A percentile compares a stretch with the other conserved stretches of the same genome.
phyloP scores from a whole-genome alignment of 2,113 vertebrate genomes.

The human (Homo sapiens) region DNA sequence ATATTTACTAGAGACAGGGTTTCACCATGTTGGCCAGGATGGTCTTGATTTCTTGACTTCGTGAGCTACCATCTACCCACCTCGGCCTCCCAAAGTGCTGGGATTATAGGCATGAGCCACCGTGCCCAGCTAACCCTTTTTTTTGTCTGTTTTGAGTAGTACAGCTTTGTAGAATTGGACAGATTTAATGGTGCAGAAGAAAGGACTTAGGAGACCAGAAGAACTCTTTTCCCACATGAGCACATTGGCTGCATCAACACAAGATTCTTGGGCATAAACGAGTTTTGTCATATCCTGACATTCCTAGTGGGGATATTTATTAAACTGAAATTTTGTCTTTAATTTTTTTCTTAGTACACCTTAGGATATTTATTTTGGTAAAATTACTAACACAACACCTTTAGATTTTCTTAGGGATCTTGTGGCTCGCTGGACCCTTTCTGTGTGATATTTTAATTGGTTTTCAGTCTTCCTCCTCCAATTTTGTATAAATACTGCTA shows the following conservation, averaged over 20 bases:
- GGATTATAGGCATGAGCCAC: no score
- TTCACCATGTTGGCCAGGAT: no score
- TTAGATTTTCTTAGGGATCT: conserved; percentile 40
- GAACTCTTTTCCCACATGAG: not conserved
- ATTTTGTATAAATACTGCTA: not conserved
- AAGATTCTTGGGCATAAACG: not conserved
- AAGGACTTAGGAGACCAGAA: not conserved
- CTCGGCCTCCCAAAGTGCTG: no score
- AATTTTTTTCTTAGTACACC: not conserved
- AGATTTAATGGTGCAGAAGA: not conserved
- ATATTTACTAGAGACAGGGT: no score
- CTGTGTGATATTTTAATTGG: conserved; percentile 43
- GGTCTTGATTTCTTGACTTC: no score
- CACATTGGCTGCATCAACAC: not conserved
- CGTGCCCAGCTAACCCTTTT: not conserved
- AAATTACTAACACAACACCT: conserved; percentile 37
- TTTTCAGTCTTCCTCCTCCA: not conserved
- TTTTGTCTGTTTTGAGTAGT: not conserved
- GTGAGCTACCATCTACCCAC: no score
- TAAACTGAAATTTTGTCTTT: not conserved
- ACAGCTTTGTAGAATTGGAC: not conserved
- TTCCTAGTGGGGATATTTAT: not conserved
- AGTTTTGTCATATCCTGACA: not conserved
- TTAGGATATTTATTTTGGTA: conserved; percentile 37
- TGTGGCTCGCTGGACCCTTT: not conserved